A percentile compares a stretch with the other conserved stretches of the same genome.
phyloP scores from a whole-genome alignment of 92 coral and sea anemone species.

The Epizoanthus fatuus region DNA sequence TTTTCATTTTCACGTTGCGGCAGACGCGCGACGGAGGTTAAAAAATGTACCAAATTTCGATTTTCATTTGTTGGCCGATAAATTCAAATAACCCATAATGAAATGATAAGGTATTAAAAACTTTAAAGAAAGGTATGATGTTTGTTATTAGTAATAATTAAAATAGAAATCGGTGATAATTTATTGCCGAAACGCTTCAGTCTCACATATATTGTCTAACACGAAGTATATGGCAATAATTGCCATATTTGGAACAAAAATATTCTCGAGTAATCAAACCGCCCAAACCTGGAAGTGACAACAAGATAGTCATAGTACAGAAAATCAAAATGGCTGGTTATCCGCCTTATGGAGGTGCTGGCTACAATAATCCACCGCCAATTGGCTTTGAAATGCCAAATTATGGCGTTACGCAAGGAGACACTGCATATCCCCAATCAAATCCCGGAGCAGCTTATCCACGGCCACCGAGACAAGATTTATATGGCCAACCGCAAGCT shows the following conservation, averaged over 20 bases:
- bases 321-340: conserved; percentile 32
- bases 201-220: too few species aligned
- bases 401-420: conserved; percentile 27
- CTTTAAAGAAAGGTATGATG: too few species aligned
- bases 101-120: too few species aligned
- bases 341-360: conserved; percentile 29
- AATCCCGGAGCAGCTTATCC: conserved; percentile 17
- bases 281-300: not conserved
- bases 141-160: too few species aligned
- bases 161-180: too few species aligned
- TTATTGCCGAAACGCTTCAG: too few species aligned
- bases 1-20: too few species aligned
- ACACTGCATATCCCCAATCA: conserved; percentile 23
- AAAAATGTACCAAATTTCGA: too few species aligned
- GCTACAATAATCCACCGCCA: conserved; percentile 42
- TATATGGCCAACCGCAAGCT: conserved; percentile 11
- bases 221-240: not conserved
- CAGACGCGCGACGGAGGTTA: too few species aligned
- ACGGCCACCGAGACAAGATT: not conserved
- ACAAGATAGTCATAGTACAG: too few species aligned
- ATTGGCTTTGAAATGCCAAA: conserved; percentile 34
- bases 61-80: too few species aligned
- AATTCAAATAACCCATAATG: too few species aligned
- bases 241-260: conserved; percentile 17
- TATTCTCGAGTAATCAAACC: not conserved